Conservation (phyloP, 2,888 invertebrate species). For the Hedychridium roseum region DNA sequence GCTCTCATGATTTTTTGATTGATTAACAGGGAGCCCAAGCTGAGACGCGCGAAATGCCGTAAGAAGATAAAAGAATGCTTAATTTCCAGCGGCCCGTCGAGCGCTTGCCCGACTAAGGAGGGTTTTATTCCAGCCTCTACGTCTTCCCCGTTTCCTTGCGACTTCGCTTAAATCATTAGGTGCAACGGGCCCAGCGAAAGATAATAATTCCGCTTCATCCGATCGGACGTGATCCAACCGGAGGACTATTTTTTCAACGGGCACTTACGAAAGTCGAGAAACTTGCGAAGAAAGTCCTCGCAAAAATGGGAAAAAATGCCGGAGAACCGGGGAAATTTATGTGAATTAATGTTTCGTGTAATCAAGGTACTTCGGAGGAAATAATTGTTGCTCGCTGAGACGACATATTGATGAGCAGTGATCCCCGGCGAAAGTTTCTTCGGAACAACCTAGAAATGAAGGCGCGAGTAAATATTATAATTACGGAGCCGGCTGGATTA, state of each 20-base stretch:
- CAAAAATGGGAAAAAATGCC: no score
- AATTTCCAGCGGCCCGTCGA: conserved; percentile 49
- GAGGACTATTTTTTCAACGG: conserved; percentile 36
- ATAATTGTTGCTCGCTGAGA: no score
- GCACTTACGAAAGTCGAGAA: background rate
- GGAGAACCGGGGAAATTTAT: no score
- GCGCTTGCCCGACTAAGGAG: conserved; percentile 32
- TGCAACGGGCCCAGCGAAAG: conserved; percentile 45
- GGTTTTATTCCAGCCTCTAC: conserved; percentile 23
- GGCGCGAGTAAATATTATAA: background rate
- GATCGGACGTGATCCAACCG: conserved; percentile 51
- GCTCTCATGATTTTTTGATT: conserved; percentile 56
- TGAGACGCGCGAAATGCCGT: conserved; percentile 44
- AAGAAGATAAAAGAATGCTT: conserved; percentile 55
- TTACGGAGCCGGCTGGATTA: background rate
- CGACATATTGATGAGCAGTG: background rate
- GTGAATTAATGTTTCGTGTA: no score
- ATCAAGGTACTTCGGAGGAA: no score
- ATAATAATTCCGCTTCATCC: conserved; percentile 46
- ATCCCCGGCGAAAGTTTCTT: background rate
- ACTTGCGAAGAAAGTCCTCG: no score
- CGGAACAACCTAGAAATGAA: background rate
- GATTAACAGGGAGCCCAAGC: conserved; percentile 52
- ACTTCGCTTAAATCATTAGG: conserved; percentile 41
- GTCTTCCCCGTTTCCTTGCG: conserved; percentile 14